Conservation (phyloP, 2,113 vertebrate species). For the Prunella fulvescens region DNA sequence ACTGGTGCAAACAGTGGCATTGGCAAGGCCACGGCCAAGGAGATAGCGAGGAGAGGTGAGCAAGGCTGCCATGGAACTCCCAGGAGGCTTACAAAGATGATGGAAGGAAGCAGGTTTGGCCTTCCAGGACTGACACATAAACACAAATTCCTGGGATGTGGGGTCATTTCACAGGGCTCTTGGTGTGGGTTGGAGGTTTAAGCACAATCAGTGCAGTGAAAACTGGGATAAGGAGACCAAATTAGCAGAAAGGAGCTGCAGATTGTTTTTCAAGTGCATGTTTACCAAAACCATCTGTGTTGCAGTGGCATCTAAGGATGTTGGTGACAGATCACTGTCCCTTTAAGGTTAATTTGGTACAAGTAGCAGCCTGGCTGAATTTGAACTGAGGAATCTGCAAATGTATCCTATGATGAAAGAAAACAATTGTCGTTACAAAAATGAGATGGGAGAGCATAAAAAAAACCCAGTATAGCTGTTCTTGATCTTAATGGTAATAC, state of each 20-base stretch:
- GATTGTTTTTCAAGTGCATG: not conserved
- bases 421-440: not conserved
- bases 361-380: not conserved
- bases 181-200: not conserved
- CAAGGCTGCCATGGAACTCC: accelerated
- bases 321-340: not conserved
- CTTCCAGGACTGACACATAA: not conserved
- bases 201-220: not conserved
- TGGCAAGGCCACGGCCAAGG: conserved; percentile 78
- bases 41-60: conserved; percentile 78
- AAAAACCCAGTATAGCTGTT: not conserved
- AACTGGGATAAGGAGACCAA: not conserved
- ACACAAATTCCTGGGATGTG: not conserved
- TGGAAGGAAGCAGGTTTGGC: not conserved
- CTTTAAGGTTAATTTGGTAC: not conserved
- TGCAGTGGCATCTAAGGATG: not conserved
- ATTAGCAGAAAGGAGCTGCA: not conserved
- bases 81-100: not conserved
- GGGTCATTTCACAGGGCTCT: not conserved
- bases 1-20: conserved; percentile 80
- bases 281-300: not conserved
- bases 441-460: not conserved
- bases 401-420: not conserved
- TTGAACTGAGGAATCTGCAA: not conserved
- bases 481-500: not conserved